These are phyloP conservation scores for Sipha maydis DNA, from an alignment of 2,888 invertebrate genomes.

Conservation along the genomic window DNA sequence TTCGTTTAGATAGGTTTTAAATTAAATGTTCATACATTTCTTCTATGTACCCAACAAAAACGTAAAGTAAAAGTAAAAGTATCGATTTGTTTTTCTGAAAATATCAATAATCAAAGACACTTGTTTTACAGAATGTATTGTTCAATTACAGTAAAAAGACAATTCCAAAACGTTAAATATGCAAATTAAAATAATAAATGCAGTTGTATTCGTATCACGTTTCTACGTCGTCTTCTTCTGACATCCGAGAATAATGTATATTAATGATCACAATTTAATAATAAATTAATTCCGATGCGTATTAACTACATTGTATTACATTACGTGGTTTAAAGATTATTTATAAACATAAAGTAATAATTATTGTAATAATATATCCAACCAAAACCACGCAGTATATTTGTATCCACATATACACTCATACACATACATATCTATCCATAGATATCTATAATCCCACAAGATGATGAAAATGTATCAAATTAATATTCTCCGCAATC, in stretches of 20 bases:
- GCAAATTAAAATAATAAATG: conserved; percentile 25
- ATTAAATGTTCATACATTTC: too few species aligned
- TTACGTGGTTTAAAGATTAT: too few species aligned
- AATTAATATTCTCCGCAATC: background rate
- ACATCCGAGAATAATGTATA: conserved; percentile 1
- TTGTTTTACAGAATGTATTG: background rate
- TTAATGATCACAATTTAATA: conserved; percentile 17
- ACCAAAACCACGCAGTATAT: too few species aligned
- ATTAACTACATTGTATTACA: background rate
- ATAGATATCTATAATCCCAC: background rate
- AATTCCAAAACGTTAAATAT: background rate
- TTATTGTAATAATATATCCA: too few species aligned
- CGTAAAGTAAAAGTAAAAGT: too few species aligned
- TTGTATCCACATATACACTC: too few species aligned
- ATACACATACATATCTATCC: too few species aligned
- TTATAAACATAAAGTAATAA: too few species aligned
- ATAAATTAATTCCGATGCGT: background rate
- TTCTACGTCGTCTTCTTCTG: background rate
- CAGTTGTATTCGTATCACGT: background rate
- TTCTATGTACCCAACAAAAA: too few species aligned
- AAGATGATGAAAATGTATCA: background rate
- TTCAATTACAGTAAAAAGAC: background rate
- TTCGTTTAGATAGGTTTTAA: too few species aligned
- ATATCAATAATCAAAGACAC: background rate
- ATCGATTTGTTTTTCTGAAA: background rate